phyloP scores from a whole-genome alignment of 2,888 invertebrate genomes.

The Idaea biselata region DNA sequence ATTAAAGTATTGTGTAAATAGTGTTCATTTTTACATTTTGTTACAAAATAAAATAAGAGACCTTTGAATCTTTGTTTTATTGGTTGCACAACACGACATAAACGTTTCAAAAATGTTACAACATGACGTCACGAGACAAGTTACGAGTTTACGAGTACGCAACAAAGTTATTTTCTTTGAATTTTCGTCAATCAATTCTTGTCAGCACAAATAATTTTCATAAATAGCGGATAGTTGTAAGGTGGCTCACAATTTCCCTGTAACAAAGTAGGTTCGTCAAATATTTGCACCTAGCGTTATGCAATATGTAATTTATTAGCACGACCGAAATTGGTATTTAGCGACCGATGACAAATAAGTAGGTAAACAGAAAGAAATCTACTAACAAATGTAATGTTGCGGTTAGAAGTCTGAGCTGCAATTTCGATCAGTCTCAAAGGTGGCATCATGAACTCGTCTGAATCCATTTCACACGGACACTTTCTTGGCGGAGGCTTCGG shows the following conservation, averaged over 20 bases:
- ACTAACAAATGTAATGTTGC: slow-evolving; percentile 57
- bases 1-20: slow-evolving; percentile 38
- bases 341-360: slow-evolving; percentile 3
- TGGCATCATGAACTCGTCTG: background rate
- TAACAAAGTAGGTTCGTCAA: slow-evolving; percentile 22
- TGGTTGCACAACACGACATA: slow-evolving; percentile 10
- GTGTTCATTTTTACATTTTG: slow-evolving; percentile 30
- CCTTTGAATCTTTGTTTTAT: slow-evolving; percentile 29
- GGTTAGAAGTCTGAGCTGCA: slow-evolving; percentile 56
- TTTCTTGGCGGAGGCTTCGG: background rate
- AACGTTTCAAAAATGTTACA: slow-evolving; percentile 5
- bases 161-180: slow-evolving; percentile 7
- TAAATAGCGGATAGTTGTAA: slow-evolving; percentile 43
- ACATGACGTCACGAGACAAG: slow-evolving; percentile 8
- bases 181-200: slow-evolving; percentile 36
- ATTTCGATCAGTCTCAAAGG: slow-evolving; percentile 18
- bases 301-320: slow-evolving; percentile 20
- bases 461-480: background rate
- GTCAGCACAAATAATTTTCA: slow-evolving; percentile 54
- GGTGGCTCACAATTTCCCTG: slow-evolving; percentile 33
- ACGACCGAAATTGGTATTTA: slow-evolving; percentile 11
- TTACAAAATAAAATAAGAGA: slow-evolving; percentile 39
- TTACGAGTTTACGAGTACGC: background rate
- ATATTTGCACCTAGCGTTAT: background rate
- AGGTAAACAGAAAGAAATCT: slow-evolving; percentile 2